These are phyloP conservation scores for Tenrec ecaudatus DNA, from an alignment of 2,113 vertebrate genomes.

Conservation along the genomic window DNA sequence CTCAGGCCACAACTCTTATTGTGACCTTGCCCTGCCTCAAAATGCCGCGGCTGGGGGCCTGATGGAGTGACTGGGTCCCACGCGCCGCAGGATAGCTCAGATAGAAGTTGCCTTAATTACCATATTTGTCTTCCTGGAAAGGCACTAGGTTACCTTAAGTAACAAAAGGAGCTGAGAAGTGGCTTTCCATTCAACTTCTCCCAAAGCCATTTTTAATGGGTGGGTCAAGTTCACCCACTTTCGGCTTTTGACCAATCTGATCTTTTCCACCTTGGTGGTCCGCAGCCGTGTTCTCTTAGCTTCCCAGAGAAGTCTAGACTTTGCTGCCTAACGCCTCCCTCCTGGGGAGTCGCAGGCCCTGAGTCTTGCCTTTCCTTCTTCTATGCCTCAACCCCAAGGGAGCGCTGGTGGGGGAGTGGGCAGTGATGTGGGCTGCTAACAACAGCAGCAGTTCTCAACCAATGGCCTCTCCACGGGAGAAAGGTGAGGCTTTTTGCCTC, in stretches of 20 bases:
- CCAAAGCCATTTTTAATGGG: neutral
- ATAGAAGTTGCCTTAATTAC: neutral
- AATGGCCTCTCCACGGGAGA: too few species aligned
- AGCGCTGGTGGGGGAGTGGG: too few species aligned
- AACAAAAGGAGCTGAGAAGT: neutral
- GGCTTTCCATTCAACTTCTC: neutral
- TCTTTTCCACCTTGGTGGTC: neutral
- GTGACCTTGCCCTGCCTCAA: neutral
- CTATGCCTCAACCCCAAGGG: neutral
- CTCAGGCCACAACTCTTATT: neutral
- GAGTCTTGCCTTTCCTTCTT: neutral
- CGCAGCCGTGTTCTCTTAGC: neutral
- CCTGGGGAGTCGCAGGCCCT: neutral
- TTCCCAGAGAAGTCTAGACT: neutral
- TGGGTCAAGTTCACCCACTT: neutral
- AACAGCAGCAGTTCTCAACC: too few species aligned
- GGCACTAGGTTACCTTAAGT: neutral
- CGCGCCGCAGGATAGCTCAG: fast-evolving
- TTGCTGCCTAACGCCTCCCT: neutral
- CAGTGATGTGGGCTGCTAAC: too few species aligned
- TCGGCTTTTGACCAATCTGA: neutral
- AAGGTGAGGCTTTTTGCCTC: too few species aligned
- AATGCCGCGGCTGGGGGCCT: neutral
- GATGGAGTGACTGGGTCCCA: neutral
- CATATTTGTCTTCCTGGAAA: neutral